Conservation (phyloP, 2,113 vertebrate species). For the Gymnorhina tibicen region DNA sequence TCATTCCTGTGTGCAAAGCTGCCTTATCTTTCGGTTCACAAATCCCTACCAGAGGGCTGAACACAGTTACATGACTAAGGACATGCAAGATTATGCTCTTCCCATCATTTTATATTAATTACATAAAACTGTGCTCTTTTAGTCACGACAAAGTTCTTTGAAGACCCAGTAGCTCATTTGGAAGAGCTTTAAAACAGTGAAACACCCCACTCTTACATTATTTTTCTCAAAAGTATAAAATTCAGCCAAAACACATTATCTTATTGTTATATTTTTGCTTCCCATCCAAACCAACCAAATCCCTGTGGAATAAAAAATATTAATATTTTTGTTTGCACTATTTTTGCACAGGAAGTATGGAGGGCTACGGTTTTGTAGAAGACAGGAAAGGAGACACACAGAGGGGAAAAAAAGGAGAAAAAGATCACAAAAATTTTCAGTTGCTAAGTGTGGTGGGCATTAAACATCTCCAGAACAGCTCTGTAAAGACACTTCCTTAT, state of each 20-base stretch:
- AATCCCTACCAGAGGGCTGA: not conserved
- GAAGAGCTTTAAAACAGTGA: not conserved
- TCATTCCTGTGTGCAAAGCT: not conserved
- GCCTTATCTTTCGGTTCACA: accelerated
- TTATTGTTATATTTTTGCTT: not conserved
- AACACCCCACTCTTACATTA: not conserved
- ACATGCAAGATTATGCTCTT: not conserved
- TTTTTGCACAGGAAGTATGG: not conserved
- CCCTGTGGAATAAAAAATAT: accelerated
- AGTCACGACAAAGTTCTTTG: not conserved
- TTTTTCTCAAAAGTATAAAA: not conserved
- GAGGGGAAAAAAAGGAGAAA: not conserved
- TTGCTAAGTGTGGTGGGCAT: not conserved
- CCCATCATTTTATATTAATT: not conserved
- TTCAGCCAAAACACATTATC: not conserved
- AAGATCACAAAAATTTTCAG: accelerated
- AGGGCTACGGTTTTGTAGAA: accelerated
- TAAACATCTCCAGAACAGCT: not conserved
- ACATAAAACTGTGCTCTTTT: not conserved
- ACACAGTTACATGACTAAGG: not conserved
- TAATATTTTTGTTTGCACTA: not conserved
- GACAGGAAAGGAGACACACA: not conserved
- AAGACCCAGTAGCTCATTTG: not conserved
- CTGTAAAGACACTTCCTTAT: not conserved
- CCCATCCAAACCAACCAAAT: not conserved